Conservation (phyloP, 2,888 invertebrate species). For the Hydropsyche betteni region DNA sequence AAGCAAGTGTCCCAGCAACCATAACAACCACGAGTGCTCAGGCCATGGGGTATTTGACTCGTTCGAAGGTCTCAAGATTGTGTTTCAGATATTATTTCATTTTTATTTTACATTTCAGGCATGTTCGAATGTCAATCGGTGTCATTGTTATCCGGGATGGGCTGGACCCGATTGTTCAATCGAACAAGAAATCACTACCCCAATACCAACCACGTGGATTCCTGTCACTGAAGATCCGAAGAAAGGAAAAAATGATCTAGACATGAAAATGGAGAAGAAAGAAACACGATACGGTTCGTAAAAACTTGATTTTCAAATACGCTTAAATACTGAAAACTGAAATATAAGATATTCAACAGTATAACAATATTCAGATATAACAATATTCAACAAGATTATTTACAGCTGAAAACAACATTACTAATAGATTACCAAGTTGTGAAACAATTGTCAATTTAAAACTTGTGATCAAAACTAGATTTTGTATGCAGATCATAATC, state of each 20-base stretch:
- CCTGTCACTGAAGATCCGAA: slow-evolving; percentile 67
- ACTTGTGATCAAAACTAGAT: no score
- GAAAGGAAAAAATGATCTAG: slow-evolving; percentile 64
- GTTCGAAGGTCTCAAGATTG: no score
- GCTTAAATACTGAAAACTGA: no score
- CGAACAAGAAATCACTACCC: slow-evolving; percentile 73
- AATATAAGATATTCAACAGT: no score
- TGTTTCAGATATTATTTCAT: background rate
- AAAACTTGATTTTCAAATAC: no score
- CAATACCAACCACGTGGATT: slow-evolving; percentile 62
- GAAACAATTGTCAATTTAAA: no score
- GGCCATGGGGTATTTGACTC: slow-evolving; percentile 82
- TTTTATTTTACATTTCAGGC: slow-evolving; percentile 66
- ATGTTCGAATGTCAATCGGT: slow-evolving; percentile 92
- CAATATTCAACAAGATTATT: no score
- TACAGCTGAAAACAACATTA: no score
- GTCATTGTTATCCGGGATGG: slow-evolving; percentile 91
- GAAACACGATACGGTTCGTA: slow-evolving; percentile 93
- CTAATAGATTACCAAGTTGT: no score
- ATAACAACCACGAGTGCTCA: slow-evolving; percentile 90
- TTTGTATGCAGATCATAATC: no score
- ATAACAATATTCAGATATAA: no score
- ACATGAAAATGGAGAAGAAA: slow-evolving; percentile 81
- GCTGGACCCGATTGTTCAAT: slow-evolving; percentile 88
- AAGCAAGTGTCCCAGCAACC: slow-evolving; percentile 90